Base-by-base conservation (phyloP, 1,140 invertebrate genomes). In the Drosophila burlai region DNA sequence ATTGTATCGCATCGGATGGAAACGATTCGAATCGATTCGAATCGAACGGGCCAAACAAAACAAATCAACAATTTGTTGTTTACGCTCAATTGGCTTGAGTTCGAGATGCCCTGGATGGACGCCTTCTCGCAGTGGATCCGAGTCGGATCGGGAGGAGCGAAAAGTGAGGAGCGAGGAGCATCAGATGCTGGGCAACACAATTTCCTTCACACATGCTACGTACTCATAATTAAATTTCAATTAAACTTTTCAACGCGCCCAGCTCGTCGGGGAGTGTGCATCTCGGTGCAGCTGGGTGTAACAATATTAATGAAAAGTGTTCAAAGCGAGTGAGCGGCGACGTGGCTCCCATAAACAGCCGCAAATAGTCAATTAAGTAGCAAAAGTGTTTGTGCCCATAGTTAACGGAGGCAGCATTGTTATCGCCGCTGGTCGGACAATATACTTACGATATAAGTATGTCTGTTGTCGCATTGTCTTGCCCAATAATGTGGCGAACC, bases 261-360 rank as follows among this genome's bases (percentile, higher is more conserved):
- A 36, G 21, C 36, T 40, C 54, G 21, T 15, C 16, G 18, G 29
- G 49, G 68, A 72, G 38, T 43, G 34, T 72, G 36, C 68, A 47
- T 80, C 43, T 47, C 43, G 58, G 76, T 66, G 67, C 75, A 67
- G 54, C 49, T 83, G 62, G 64, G 50, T 76, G 77, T 81, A 84
- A 90, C 71, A 69, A 76, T 80, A 90, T 90, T 90, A 77, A 90
- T 90, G 82, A 90, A 90, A 85, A 85, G 79, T 90, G 79, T 85
- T 90, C 62, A 77, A 81, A 57, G 64, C 81, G 72, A 76, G 40
- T 49, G 47, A 55, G 68, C 69, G 59, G 29, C 77, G 60, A 38
- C 36, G 52, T 36, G 75, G 74, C 68, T 78, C 68, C 72, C 58
- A 50, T 57, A 62, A 58, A 45, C 62, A 63, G 60, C 83, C 71